phyloP scores from a whole-genome alignment of 2,113 vertebrate genomes.

The crab-eating macaque (Macaca fascicularis) region T2T-MFA8v1.1 NC_088380.1:23490001-23490500 shows the following conservation, averaged over 20 bases:
- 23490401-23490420: background rate
- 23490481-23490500: background rate
- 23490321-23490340: background rate
- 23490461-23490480: background rate
- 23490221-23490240: background rate
- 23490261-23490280: background rate
- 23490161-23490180: background rate
- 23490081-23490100: background rate
- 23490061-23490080: background rate
- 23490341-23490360: background rate
- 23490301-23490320: background rate
- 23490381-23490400: background rate
- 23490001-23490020: background rate
- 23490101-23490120: background rate
- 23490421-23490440: background rate
- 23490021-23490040: no score
- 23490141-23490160: background rate
- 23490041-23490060: background rate
- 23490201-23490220: background rate
- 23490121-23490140: background rate
- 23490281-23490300: background rate
- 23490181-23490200: background rate
- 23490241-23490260: background rate
- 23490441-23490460: background rate
- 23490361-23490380: background rate